Evolutionary conservation across 30 jellyfish, hydroid and myxozoan species (phyloP).

Genomic region (Pelagia noctiluca): DNA sequence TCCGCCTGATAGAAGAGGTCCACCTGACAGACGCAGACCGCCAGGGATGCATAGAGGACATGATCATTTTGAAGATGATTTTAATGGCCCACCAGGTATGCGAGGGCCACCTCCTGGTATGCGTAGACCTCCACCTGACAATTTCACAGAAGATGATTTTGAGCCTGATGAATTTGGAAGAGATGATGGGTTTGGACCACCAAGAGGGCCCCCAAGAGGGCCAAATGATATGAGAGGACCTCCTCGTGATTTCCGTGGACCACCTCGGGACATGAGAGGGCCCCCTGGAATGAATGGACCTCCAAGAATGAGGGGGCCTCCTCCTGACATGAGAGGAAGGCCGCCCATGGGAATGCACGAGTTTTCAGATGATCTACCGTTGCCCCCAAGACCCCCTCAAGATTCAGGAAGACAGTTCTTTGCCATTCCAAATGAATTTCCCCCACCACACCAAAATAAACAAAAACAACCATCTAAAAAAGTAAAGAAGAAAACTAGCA

Average conservation of each 20-base stretch:
- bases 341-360: not conserved
- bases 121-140: slow-evolving; percentile 63
- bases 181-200: slow-evolving; percentile 55
- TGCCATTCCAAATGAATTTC: not conserved
- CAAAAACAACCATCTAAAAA: not conserved
- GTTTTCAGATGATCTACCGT: not conserved
- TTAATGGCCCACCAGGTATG: slow-evolving; percentile 67
- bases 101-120: slow-evolving; percentile 64
- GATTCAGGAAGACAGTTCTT: not conserved
- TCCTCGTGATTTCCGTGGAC: slow-evolving; percentile 26
- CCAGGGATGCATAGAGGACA: no score
- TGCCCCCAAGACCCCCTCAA: not conserved
- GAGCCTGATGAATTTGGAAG: slow-evolving; percentile 46
- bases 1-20: slow-evolving; percentile 57
- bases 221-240: slow-evolving; percentile 45
- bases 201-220: not conserved
- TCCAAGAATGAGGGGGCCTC: not conserved
- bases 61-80: no score
- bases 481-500: not conserved
- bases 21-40: no score
- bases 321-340: slow-evolving; percentile 37
- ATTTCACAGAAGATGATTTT: slow-evolving; percentile 41
- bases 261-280: slow-evolving; percentile 34
- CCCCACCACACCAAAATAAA: not conserved
- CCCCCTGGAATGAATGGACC: slow-evolving; percentile 44